Conservation (phyloP, 2,113 vertebrate species). For the Bufo bufo region DNA sequence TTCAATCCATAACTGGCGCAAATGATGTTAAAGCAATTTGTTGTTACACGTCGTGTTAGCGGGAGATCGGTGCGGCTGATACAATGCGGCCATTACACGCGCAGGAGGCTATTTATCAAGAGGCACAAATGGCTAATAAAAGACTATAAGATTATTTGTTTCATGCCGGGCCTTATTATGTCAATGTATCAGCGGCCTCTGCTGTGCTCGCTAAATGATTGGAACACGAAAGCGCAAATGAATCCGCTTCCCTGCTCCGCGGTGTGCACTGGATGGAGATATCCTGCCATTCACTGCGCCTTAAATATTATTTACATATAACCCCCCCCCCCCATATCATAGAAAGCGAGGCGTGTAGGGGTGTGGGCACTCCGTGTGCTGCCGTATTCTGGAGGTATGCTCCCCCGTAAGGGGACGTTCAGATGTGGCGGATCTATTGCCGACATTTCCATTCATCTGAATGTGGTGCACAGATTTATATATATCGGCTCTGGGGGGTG, state of each 20-base stretch:
- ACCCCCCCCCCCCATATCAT: background rate
- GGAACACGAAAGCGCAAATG: background rate
- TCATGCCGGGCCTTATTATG: conserved; percentile 19
- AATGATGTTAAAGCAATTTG: conserved; percentile 48
- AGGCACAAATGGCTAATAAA: conserved; percentile 40
- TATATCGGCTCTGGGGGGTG: too few relatives aligned
- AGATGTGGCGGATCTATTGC: too few relatives aligned
- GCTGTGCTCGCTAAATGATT: too few relatives aligned
- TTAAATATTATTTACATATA: background rate
- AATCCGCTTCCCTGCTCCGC: background rate
- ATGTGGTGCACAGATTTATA: too few relatives aligned
- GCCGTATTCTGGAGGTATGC: too few relatives aligned
- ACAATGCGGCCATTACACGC: background rate
- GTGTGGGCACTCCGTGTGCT: too few relatives aligned
- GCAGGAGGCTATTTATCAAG: conserved; percentile 29
- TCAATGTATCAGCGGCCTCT: conserved; percentile 23
- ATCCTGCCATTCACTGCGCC: background rate
- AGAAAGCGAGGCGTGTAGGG: too few relatives aligned
- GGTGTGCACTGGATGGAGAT: background rate
- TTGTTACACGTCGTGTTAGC: conserved; percentile 22
- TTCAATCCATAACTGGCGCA: conserved; percentile 36
- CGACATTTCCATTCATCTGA: too few relatives aligned
- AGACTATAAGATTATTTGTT: conserved; percentile 31
- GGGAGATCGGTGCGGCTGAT: conserved; percentile 19
- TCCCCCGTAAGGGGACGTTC: too few relatives aligned